Evolutionary conservation across 2,797 vertebrate genomes (phyloP).

Genomic region (Margarornis squamiger): DNA sequence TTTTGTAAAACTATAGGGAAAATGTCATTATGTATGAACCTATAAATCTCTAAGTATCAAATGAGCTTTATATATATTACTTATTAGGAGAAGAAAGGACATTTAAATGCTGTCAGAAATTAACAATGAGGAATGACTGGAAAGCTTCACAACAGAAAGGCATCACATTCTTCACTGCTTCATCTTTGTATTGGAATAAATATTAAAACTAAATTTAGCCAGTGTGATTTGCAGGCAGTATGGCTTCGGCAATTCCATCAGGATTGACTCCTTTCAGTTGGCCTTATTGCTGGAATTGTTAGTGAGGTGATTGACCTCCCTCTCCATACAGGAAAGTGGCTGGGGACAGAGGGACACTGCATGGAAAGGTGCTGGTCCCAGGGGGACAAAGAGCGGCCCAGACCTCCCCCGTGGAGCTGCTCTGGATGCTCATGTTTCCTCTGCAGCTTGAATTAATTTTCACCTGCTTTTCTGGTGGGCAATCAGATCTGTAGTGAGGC

Average conservation of each 20-base stretch:
- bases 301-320: neutral
- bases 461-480: neutral
- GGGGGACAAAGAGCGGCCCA: neutral
- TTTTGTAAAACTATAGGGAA: conserved; percentile 5
- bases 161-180: neutral
- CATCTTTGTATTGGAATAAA: neutral
- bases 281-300: neutral
- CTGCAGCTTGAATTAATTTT: neutral
- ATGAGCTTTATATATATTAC: neutral
- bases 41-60: conserved; percentile 9
- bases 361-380: neutral
- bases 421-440: neutral
- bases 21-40: neutral
- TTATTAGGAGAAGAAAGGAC: conserved; percentile 1
- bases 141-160: neutral
- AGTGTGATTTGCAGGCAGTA: neutral
- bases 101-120: conserved; percentile 31
- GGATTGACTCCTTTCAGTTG: neutral
- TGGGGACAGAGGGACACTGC: neutral
- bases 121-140: neutral
- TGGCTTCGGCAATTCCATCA: neutral
- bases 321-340: neutral
- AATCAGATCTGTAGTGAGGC: neutral
- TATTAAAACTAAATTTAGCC: neutral
- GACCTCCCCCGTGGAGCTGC: neutral